These are phyloP conservation scores for Sclerurus mexicanus DNA, from an alignment of 2,113 vertebrate genomes.

Conservation along the genomic window DNA sequence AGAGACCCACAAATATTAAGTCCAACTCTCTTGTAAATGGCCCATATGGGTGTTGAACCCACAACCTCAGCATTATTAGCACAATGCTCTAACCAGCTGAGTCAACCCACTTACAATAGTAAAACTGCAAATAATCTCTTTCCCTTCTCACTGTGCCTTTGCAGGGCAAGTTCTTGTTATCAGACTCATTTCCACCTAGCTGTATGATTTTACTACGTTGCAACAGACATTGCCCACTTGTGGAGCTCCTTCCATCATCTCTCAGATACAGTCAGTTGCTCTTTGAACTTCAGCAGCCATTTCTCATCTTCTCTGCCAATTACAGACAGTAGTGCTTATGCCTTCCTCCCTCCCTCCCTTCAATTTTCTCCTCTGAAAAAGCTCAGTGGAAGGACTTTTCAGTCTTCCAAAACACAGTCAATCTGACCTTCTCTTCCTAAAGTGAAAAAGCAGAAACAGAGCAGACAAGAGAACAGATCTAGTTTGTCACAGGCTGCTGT, in stretches of 20 bases:
- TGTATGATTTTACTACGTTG: not conserved
- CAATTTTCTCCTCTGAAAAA: not conserved
- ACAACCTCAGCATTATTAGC: not conserved
- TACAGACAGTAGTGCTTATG: not conserved
- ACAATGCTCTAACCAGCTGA: not conserved
- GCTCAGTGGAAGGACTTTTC: fast-evolving
- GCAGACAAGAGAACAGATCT: not conserved
- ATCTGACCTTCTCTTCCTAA: not conserved
- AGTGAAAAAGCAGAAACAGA: not conserved
- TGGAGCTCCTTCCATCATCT: not conserved
- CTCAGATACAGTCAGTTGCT: not conserved
- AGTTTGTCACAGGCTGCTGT: not conserved
- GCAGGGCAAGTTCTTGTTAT: not conserved
- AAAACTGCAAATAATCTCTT: not conserved
- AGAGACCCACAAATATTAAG: not conserved
- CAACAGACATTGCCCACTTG: not conserved
- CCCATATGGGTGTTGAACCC: not conserved
- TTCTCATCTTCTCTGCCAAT: not conserved
- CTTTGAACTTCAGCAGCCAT: not conserved
- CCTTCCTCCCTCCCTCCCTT: not conserved
- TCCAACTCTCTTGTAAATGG: not conserved
- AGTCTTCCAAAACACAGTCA: not conserved
- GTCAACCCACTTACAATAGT: not conserved
- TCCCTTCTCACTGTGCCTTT: not conserved
- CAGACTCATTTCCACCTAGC: not conserved